A percentile compares a stretch with the other conserved stretches of the same genome.
These are phyloP conservation scores for Xylophagus ater DNA, from an alignment of 2,888 invertebrate species.

Conservation along the genomic window DNA sequence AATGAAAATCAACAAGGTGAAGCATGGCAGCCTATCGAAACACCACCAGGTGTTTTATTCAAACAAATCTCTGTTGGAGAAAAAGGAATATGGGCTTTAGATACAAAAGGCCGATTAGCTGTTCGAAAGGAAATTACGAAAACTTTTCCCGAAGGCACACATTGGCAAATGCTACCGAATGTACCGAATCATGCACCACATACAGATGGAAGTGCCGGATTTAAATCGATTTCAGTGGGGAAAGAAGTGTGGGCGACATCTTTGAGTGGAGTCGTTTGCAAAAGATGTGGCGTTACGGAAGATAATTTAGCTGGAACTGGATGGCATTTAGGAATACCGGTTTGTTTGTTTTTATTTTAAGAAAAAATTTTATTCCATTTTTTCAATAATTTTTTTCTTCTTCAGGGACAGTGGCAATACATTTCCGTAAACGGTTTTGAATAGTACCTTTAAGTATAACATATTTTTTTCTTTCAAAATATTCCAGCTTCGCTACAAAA, in stretches of 20 bases:
- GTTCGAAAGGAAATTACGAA: conserved; percentile 66
- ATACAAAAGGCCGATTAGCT: conserved; percentile 58
- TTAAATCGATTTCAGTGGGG: conserved; percentile 61
- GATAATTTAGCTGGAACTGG: conserved; percentile 63
- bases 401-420: conserved; percentile 46
- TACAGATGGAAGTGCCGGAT: conserved; percentile 43
- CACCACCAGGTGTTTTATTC: conserved; percentile 52
- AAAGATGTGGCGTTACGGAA: conserved; percentile 61
- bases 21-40: conserved; percentile 72
- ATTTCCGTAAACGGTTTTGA: conserved; percentile 30
- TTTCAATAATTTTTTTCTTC: conserved; percentile 18
- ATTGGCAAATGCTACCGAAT: conserved; percentile 62
- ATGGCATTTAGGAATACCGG: conserved; percentile 60
- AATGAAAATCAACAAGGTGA: conserved; percentile 53
- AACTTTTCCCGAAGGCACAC: conserved; percentile 69
- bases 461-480: no score
- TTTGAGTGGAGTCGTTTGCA: conserved; percentile 54
- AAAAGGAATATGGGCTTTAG: conserved; percentile 69
- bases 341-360: conserved; percentile 17
- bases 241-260: conserved; percentile 69
- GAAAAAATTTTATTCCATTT: background rate
- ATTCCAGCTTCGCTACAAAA: no score
- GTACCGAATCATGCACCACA: conserved; percentile 49
- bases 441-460: conserved; percentile 6
- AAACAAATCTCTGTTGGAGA: conserved; percentile 65